These are phyloP conservation scores for Proterorhinus semilunaris DNA, from an alignment of 2,113 vertebrate species.

Conservation along the genomic window DNA sequence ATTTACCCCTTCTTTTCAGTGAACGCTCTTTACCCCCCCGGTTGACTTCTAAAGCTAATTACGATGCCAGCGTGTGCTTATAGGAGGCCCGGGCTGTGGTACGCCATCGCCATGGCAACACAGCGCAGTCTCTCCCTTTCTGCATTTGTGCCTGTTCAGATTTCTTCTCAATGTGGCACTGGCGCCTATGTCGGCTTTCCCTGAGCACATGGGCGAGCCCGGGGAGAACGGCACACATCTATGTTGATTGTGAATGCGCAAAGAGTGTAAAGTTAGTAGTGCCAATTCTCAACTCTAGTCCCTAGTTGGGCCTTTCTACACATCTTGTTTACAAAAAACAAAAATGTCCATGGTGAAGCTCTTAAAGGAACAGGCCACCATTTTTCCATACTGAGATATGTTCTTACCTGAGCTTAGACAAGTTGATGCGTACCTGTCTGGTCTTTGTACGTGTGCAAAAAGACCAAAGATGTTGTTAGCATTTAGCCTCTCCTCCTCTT, in stretches of 20 bases:
- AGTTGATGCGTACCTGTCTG: no score
- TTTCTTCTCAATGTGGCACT: conserved; percentile 41
- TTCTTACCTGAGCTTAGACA: no score
- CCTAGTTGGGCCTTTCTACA: no score
- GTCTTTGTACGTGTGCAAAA: no score
- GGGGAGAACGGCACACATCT: conserved; percentile 5
- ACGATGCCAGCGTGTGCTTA: conserved; percentile 38
- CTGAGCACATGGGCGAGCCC: conserved; percentile 7
- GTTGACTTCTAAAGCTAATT: conserved; percentile 59
- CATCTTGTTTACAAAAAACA: no score
- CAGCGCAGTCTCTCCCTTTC: conserved; percentile 21
- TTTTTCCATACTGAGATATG: no score
- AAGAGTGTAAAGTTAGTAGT: no score
- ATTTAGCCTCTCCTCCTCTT: no score
- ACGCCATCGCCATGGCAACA: conserved; percentile 67
- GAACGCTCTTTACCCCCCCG: conserved; percentile 11
- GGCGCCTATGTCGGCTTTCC: conserved; percentile 18
- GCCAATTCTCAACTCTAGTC: no score
- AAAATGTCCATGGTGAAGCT: no score
- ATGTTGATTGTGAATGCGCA: background rate
- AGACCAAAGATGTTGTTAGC: no score
- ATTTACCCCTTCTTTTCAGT: conserved; percentile 51
- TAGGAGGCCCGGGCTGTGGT: conserved; percentile 47
- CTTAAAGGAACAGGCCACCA: no score
- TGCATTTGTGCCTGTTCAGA: conserved; percentile 46